Percentiles rank a stretch among this genome's conserved stretches.
phyloP scores from a whole-genome alignment of 2,113 vertebrate species.

The Daphoenositta chrysoptera region DNA sequence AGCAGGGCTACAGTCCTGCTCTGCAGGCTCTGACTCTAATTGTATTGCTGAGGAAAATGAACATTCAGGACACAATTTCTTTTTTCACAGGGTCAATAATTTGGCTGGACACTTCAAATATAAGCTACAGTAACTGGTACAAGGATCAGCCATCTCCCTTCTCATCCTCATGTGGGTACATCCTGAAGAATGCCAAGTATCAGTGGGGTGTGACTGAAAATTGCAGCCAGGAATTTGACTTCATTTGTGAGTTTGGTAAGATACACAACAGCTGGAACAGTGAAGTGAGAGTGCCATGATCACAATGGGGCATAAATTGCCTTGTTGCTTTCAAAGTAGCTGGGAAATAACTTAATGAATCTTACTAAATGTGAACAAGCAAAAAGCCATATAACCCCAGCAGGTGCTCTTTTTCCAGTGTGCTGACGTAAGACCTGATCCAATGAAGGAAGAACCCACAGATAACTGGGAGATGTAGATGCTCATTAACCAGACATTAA shows the following conservation, averaged over 20 bases:
- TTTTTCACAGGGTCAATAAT: conserved; percentile 72
- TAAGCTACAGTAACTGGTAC: conserved; percentile 85
- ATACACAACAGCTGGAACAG: background rate
- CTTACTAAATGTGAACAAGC: background rate
- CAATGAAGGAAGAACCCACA: background rate
- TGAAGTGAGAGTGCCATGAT: background rate
- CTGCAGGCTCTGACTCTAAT: background rate
- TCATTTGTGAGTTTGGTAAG: conserved; percentile 90
- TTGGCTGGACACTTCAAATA: conserved; percentile 86
- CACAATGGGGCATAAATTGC: background rate
- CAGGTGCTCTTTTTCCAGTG: background rate
- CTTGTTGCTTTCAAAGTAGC: background rate
- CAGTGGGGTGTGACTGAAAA: conserved; percentile 81
- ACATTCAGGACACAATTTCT: background rate
- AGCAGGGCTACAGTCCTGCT: background rate
- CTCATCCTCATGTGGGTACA: conserved; percentile 74
- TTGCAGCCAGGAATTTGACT: conserved; percentile 83
- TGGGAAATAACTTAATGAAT: background rate
- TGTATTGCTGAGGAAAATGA: background rate
- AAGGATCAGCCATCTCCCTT: conserved; percentile 22
- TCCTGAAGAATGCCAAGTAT: conserved; percentile 76
- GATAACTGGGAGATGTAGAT: background rate
- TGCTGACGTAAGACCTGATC: background rate
- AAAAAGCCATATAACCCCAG: background rate
- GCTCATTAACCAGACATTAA: background rate